Conservation (phyloP, 2,888 invertebrate species). For the Andrena praecox region DNA sequence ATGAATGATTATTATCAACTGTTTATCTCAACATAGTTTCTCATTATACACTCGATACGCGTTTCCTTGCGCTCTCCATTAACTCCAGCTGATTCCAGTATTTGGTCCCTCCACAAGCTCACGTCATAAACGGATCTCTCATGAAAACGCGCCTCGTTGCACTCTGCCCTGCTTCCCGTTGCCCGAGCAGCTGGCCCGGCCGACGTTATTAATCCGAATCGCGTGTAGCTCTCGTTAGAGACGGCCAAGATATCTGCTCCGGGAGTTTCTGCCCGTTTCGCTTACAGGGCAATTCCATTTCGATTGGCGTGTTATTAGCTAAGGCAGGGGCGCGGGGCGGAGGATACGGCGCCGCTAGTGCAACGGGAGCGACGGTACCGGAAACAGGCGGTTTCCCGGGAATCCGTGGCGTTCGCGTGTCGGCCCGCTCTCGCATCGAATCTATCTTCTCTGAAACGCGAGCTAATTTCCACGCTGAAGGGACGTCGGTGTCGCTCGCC, state of each 20-base stretch:
- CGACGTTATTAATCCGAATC: slow-evolving; percentile 53
- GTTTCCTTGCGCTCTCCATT: no score
- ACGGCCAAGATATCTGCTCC: slow-evolving; percentile 1
- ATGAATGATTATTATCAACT: no score
- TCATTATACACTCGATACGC: no score
- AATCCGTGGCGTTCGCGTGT: slow-evolving; percentile 36
- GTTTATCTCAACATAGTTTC: no score
- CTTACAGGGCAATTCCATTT: slow-evolving; percentile 31
- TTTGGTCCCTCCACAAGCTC: no score
- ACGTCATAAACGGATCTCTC: no score
- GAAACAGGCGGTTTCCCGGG: slow-evolving; percentile 60
- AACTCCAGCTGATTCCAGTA: no score
- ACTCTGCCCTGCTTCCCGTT: slow-evolving; percentile 21
- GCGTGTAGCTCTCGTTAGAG: slow-evolving; percentile 34
- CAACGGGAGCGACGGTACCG: slow-evolving; percentile 36
- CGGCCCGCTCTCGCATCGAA: slow-evolving; percentile 25
- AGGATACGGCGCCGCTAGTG: slow-evolving; percentile 15
- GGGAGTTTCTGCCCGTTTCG: slow-evolving; percentile 19
- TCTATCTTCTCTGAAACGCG: slow-evolving; percentile 34
- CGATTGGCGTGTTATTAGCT: slow-evolving; percentile 52
- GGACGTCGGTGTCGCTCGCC: slow-evolving; percentile 26
- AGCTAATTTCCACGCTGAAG: slow-evolving; percentile 55
- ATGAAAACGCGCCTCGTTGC: no score
- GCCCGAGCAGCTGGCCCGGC: slow-evolving; percentile 3
- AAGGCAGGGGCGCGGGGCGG: slow-evolving; percentile 21